phyloP scores from a whole-genome alignment of 23 tunicate species.

The Trididemnum nubilum region DNA sequence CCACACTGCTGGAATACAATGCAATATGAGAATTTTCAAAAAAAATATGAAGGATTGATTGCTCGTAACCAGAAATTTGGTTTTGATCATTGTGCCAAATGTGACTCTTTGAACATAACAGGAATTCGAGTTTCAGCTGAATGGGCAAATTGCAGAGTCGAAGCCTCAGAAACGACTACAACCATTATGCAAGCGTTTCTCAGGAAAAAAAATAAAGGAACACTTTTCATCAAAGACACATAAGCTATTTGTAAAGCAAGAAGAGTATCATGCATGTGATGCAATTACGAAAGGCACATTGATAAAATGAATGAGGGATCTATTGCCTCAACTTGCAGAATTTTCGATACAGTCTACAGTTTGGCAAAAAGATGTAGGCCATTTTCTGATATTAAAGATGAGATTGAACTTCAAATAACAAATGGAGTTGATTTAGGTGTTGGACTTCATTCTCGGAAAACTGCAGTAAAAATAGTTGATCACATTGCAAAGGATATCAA shows the following conservation, averaged over 20 bases:
- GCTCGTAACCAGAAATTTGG: slow-evolving; percentile 32
- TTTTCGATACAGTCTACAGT: slow-evolving; percentile 68
- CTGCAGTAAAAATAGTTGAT: slow-evolving; percentile 53
- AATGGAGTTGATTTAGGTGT: slow-evolving; percentile 47
- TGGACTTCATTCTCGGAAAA: no score
- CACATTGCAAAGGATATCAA: slow-evolving; percentile 49
- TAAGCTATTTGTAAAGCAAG: slow-evolving; percentile 9
- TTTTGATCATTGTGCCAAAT: slow-evolving; percentile 47
- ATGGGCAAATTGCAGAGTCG: slow-evolving; percentile 43
- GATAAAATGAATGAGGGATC: not conserved
- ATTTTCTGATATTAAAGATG: slow-evolving; percentile 52
- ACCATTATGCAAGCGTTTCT: slow-evolving; percentile 19
- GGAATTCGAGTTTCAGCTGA: slow-evolving; percentile 31
- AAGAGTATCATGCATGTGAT: slow-evolving; percentile 9
- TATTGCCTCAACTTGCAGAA: slow-evolving; percentile 36
- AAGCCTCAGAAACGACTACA: slow-evolving; percentile 27
- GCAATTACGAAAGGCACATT: slow-evolving; percentile 1
- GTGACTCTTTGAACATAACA: slow-evolving; percentile 7
- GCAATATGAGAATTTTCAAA: slow-evolving; percentile 27
- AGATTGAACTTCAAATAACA: slow-evolving; percentile 57
- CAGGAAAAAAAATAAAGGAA: slow-evolving; percentile 44
- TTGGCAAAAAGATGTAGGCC: slow-evolving; percentile 34
- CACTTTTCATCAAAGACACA: slow-evolving; percentile 27
- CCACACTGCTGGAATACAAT: slow-evolving; percentile 61
- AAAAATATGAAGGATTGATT: slow-evolving; percentile 52